These are phyloP conservation scores for Bemisia tabaci DNA, from an alignment of 1,140 invertebrate species.

Conservation along the genomic window DNA sequence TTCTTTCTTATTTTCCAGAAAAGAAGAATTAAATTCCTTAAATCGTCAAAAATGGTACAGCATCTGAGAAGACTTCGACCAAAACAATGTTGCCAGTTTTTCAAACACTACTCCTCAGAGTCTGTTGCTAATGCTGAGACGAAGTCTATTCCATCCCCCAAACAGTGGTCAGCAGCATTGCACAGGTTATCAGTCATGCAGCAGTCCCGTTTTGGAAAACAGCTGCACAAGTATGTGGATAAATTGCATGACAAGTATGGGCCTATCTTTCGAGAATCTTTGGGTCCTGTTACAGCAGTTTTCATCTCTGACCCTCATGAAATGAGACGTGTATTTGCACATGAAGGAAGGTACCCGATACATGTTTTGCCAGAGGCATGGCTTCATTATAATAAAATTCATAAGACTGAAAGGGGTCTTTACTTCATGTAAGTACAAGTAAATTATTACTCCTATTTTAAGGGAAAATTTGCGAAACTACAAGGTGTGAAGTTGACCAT, in stretches of 20 bases:
- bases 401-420: constrained; percentile 55
- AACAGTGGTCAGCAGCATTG: background rate
- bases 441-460: background rate
- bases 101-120: too few relatives aligned
- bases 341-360: constrained; percentile 61
- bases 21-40: too few relatives aligned
- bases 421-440: constrained; percentile 73
- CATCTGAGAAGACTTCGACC: too few relatives aligned
- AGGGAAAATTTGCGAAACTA: background rate
- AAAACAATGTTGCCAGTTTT: too few relatives aligned
- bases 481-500: too few relatives aligned
- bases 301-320: constrained; percentile 53
- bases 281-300: constrained; percentile 49
- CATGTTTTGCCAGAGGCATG: constrained; percentile 72
- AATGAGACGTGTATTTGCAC: constrained; percentile 52
- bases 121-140: too few relatives aligned
- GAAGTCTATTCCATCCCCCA: background rate
- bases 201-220: constrained; percentile 20
- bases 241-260: constrained; percentile 53
- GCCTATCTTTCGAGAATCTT: constrained; percentile 52
- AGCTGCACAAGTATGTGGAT: constrained; percentile 59
- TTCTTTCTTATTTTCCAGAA: too few relatives aligned
- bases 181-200: background rate
- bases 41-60: too few relatives aligned
- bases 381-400: constrained; percentile 58